Conservation (phyloP, 2,113 vertebrate genomes). For the Colius striatus region DNA sequence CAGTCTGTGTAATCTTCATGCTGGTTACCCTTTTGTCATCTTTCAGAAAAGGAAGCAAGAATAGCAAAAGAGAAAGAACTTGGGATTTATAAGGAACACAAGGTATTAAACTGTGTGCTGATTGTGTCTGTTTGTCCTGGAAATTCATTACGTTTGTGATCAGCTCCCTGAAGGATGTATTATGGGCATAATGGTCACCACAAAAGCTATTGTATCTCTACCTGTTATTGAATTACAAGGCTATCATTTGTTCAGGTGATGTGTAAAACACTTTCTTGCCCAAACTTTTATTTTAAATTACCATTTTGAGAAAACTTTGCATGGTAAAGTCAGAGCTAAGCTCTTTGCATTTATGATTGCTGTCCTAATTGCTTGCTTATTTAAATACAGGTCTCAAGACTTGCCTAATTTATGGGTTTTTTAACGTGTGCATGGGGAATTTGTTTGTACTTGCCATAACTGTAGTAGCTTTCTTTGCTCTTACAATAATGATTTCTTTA, state of each 20-base stretch:
- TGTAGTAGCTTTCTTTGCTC: constrained; percentile 27
- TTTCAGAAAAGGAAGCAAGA: constrained; percentile 92
- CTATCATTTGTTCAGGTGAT: not conserved
- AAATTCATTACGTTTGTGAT: not conserved
- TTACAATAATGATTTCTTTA: constrained; percentile 53
- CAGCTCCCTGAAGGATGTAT: not conserved
- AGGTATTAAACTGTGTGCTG: constrained; percentile 78
- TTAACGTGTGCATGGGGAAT: constrained; percentile 13
- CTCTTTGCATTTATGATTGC: constrained; percentile 30
- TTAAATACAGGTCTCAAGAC: constrained; percentile 24
- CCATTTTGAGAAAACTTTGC: constrained; percentile 18
- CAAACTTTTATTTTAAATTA: constrained; percentile 1
- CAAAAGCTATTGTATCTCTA: not conserved
- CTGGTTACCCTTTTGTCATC: constrained; percentile 24
- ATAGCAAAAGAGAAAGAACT: constrained; percentile 96
- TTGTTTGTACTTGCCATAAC: constrained; percentile 51
- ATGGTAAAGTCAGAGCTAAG: constrained; percentile 6
- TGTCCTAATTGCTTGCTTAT: constrained; percentile 49
- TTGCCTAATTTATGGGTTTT: not conserved
- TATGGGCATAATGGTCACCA: not conserved
- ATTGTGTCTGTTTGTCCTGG: constrained; percentile 31
- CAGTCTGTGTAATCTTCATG: constrained; percentile 43
- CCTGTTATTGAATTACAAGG: not conserved
- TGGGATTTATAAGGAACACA: constrained; percentile 95
- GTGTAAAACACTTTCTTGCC: constrained; percentile 17